Conservation (phyloP, 2,113 vertebrate genomes). For the Chroicocephalus ridibundus region DNA sequence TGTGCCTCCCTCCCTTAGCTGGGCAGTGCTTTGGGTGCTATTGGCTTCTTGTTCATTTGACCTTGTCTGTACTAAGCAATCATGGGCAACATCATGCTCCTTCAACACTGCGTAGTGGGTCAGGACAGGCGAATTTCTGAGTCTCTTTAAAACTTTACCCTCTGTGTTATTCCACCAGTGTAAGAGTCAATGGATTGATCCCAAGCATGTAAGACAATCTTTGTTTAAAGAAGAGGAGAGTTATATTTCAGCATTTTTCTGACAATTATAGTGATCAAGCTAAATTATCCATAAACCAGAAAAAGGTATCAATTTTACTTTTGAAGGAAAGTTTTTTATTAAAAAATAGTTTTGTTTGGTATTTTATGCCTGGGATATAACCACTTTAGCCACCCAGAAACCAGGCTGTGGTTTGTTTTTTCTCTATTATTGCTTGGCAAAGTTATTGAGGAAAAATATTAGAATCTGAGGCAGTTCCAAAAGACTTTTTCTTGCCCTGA, state of each 20-base stretch:
- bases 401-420: conserved; percentile 39
- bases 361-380: conserved; percentile 47
- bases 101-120: not conserved
- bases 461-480: not conserved
- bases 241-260: conserved; percentile 62
- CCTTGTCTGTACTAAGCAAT: not conserved
- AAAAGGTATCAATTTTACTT: conserved; percentile 55
- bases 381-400: conserved; percentile 45
- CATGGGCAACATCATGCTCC: rapidly evolving
- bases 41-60: not conserved
- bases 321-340: conserved; percentile 54
- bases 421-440: conserved; percentile 38
- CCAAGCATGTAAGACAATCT: conserved; percentile 44
- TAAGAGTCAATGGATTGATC: not conserved
- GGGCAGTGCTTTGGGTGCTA: not conserved
- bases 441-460: conserved; percentile 34
- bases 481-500: conserved; percentile 13
- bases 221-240: conserved; percentile 36
- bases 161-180: not conserved
- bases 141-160: not conserved
- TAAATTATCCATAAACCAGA: conserved; percentile 64
- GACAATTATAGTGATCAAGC: conserved; percentile 54
- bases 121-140: not conserved
- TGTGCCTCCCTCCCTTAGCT: not conserved
- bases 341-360: conserved; percentile 47